A percentile compares a stretch with the other conserved stretches of the same genome.
These are phyloP conservation scores for Macrochelys suwanniensis DNA, from an alignment of 2,797 vertebrate species.

Conservation along the genomic window DNA sequence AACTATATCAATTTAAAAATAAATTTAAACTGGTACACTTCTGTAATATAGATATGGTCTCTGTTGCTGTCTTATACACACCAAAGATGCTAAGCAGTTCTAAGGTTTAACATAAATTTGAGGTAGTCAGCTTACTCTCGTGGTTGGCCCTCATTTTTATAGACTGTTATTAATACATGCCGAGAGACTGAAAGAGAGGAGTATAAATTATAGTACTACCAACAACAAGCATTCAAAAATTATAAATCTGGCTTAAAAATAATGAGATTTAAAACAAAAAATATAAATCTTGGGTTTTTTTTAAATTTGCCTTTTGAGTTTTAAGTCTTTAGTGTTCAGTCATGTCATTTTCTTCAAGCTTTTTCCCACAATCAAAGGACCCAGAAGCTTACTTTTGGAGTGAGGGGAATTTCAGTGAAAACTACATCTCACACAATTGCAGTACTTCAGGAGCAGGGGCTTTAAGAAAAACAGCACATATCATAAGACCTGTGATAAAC, in stretches of 20 bases:
- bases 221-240: not conserved
- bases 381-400: not conserved
- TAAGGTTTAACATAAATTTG: not conserved
- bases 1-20: not conserved
- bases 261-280: no score
- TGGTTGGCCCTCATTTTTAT: not conserved
- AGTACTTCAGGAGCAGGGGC: not conserved
- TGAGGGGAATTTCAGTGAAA: fast-evolving
- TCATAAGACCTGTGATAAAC: not conserved
- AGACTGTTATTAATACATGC: not conserved
- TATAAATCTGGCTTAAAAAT: not conserved
- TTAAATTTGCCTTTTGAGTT: not conserved
- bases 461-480: not conserved
- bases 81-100: not conserved
- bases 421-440: not conserved
- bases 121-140: not conserved
- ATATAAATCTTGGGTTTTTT: not conserved
- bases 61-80: not conserved
- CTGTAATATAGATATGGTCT: not conserved
- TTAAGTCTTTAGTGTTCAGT: not conserved
- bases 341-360: not conserved
- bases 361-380: not conserved
- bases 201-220: not conserved
- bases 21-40: not conserved
- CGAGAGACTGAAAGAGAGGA: not conserved